These are phyloP conservation scores for Ochropleura leucogaster DNA, from an alignment of 2,888 invertebrate species.

Conservation along the genomic window DNA sequence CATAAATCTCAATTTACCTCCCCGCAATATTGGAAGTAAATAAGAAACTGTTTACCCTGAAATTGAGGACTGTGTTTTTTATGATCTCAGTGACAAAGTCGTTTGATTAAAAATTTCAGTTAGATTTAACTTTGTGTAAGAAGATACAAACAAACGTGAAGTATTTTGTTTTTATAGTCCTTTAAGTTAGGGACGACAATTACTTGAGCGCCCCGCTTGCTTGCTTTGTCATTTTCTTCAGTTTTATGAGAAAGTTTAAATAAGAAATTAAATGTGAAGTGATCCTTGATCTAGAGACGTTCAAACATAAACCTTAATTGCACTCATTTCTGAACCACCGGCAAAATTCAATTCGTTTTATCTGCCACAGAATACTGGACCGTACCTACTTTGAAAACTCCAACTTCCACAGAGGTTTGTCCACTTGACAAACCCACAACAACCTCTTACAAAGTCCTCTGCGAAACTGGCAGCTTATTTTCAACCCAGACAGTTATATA, in stretches of 20 bases:
- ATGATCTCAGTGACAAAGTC: slow-evolving; percentile 61
- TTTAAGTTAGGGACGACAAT: slow-evolving; percentile 30
- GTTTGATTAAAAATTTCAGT: slow-evolving; percentile 66
- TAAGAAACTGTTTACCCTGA: slow-evolving; percentile 64
- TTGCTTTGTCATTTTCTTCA: slow-evolving; percentile 22
- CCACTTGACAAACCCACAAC: slow-evolving; percentile 7
- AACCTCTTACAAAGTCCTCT: not conserved
- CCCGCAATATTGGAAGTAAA: slow-evolving; percentile 49
- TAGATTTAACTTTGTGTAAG: slow-evolving; percentile 44
- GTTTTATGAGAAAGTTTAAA: slow-evolving; percentile 16
- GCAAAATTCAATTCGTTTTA: not conserved
- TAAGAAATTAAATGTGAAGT: not conserved
- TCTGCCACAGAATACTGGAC: not conserved
- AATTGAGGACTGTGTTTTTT: slow-evolving; percentile 62
- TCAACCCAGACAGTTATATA: not conserved
- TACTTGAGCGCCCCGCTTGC: slow-evolving; percentile 14
- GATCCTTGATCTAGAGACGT: not conserved
- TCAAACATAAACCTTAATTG: not conserved
- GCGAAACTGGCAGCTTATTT: slow-evolving; percentile 5
- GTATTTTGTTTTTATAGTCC: slow-evolving; percentile 35
- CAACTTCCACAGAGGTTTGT: not conserved
- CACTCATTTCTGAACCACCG: not conserved
- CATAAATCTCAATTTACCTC: slow-evolving; percentile 48
- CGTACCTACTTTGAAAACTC: not conserved
- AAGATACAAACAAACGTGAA: slow-evolving; percentile 42